Evolutionary conservation across 1,140 invertebrate genomes (phyloP).

Genomic region (Ceratitis capitata): DNA sequence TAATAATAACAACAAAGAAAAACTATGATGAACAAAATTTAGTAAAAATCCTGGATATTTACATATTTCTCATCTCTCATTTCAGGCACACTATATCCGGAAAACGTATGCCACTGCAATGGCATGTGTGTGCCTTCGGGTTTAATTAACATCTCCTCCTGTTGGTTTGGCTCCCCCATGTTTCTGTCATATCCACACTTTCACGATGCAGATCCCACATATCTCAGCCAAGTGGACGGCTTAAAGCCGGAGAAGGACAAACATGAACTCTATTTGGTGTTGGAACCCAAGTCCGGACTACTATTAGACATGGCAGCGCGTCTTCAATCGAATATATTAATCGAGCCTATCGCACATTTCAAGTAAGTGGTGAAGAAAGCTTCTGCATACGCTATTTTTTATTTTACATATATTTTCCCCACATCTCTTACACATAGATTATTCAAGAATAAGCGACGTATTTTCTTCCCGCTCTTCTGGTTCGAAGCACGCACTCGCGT

Average conservation of each 20-base stretch:
- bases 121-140: slow-evolving; percentile 75
- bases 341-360: slow-evolving; percentile 71
- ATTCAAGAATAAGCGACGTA: slow-evolving; percentile 67
- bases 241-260: slow-evolving; percentile 75
- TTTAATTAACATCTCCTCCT: slow-evolving; percentile 74
- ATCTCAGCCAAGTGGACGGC: slow-evolving; percentile 73
- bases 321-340: slow-evolving; percentile 78
- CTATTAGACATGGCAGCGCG: slow-evolving; percentile 76
- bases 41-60: not conserved
- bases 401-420: too few relatives aligned
- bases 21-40: too few relatives aligned
- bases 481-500: slow-evolving; percentile 75
- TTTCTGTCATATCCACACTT: slow-evolving; percentile 89
- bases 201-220: slow-evolving; percentile 78
- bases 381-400: not conserved
- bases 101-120: slow-evolving; percentile 75
- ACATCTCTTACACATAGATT: too few relatives aligned
- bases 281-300: slow-evolving; percentile 80
- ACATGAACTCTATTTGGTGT: slow-evolving; percentile 75
- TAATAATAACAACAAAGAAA: too few relatives aligned
- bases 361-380: slow-evolving; percentile 68
- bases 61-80: not conserved
- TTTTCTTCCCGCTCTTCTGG: slow-evolving; percentile 81
- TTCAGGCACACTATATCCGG: slow-evolving; percentile 66
- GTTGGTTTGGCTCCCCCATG: slow-evolving; percentile 78